phyloP scores from a whole-genome alignment of 2,888 invertebrate species.

The Scaptodrosophila latifasciaeformis region DNA sequence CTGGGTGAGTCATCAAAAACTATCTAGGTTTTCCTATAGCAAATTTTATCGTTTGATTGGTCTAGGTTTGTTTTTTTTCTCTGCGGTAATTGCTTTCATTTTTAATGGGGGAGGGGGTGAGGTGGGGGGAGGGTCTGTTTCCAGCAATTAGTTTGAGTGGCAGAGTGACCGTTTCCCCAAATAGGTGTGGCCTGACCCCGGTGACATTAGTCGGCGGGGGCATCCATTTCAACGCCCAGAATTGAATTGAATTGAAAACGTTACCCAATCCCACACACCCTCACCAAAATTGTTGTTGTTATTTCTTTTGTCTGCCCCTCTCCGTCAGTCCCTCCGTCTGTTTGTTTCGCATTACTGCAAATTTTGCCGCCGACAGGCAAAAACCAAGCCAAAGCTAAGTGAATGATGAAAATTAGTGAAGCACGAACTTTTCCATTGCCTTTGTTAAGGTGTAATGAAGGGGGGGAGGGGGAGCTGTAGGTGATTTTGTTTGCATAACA shows the following conservation, averaged over 20 bases:
- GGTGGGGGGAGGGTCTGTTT: not conserved
- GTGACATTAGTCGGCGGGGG: not conserved
- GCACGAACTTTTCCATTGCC: conserved; percentile 13
- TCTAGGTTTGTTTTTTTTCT: no score
- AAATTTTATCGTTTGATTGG: no score
- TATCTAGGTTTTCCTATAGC: no score
- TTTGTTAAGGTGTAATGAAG: not conserved
- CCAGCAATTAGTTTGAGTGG: conserved; percentile 61
- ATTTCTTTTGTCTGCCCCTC: conserved; percentile 8
- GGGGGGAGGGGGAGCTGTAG: not conserved
- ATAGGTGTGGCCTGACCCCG: conserved; percentile 36
- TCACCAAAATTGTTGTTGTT: conserved; percentile 23
- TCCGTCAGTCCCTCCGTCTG: no score
- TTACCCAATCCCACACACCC: conserved; percentile 16
- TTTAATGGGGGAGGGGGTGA: not conserved
- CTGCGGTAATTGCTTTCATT: no score
- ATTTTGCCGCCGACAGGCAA: conserved; percentile 4
- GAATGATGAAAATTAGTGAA: conserved; percentile 12
- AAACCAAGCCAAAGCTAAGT: not conserved
- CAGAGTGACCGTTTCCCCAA: conserved; percentile 1
- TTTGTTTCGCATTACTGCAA: conserved; percentile 6
- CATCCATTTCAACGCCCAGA: not conserved
- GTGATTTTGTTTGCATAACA: conserved; percentile 2
- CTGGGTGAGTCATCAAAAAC: no score
- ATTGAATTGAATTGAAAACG: not conserved